Base-by-base conservation (phyloP, 1,140 invertebrate genomes). In the Diorhabda elongata region DNA sequence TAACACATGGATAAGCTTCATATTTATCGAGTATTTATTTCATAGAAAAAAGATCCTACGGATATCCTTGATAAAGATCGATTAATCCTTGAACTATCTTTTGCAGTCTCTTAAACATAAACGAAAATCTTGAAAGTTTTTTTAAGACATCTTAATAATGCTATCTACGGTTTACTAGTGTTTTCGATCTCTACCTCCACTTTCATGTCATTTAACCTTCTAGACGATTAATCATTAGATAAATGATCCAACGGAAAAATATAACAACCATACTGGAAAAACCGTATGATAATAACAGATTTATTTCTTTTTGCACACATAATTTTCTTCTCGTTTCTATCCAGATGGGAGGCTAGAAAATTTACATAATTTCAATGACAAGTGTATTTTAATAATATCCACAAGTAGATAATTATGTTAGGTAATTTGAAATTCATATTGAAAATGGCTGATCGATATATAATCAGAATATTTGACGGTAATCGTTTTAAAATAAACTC, bases 181-280 rank as follows among this genome's bases (percentile, higher is more conserved):
- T 52, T 52, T 52, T 52, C 47, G 3, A 52, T 8, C 6, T n/a
- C 6, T 8, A 52, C 47, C 47, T 52, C 47, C 47, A 52, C n/a
- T 52, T 52, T 52, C 47, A 52, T 52, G 47, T 52, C 47, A 52
- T 52, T 52, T 52, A 52, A 52, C 47, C 47, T 52, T 52, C 47
- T 52, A 52, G 47, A 3, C 47, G 47, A 52, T 52, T 52, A 52
- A 52, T 52, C 47, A 52, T 52, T 52, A 52, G 47, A 52, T 52
- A 4, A 52, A 52, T 52, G 47, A 52, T 52, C 47, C 47, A 52
- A n/a, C 6, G 47, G n/a, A 52, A 52, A 52, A 52, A 52, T 52
- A 52, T 52, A 52, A 52, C 47, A 52, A 52, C 47, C 47, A 52
- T 8, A 52, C 47, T 52, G 47, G 47, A 52, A 52, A 52, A 4